Evolutionary conservation across 2,113 vertebrate genomes (phyloP), one percentile per base, ranked within the genome.

Genomic region (Rhipidura dahli): DNA sequence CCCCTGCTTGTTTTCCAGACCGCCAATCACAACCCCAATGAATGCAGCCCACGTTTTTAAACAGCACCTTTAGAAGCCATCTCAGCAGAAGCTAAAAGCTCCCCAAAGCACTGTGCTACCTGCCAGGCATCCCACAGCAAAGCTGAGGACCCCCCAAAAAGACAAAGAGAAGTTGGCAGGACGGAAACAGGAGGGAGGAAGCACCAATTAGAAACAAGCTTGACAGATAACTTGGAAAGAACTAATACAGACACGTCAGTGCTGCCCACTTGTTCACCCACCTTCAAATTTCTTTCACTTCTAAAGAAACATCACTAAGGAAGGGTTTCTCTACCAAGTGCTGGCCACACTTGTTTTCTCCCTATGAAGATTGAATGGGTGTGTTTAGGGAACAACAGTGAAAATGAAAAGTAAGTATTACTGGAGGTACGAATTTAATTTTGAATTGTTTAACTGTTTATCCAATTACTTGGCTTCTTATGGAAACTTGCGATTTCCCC

Each of bases 401-500:
- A 66, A 65, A 85, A 68, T 27, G 26, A 65, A 42, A 68, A 68
- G 6, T 31, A 57, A 69, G 7, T 57, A 17, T 50, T 72, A 39
- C 26, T 9, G 24, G 23, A 39, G 19, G 28, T 22, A 65, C 15
- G 5, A 71, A 79, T 40, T 69, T 40, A 31, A 83, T 60, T 86
- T 72, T 57, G 26, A 77, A 42, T 77, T 59, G 49, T 51, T 84
- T 44, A 64, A 26, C 49, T 78, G 14, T 68, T 91, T 60, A 77
- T 92, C 4, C 27, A 72, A 18, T 30, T 53, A n/a, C 8, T 61
- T 2, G 1, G 13, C 13, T 82, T 81, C n/a, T 63, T 24, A 65
- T 2, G 15, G 60, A 53, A 89, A 53, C 7, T 7, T 79, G 20
- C 0, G 2, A 0, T 21, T 59, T 56, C 53, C n/a, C 21, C 20